These are phyloP conservation scores for Rotaria sp. DNA, from an alignment of 2,888 invertebrate species.

Conservation along the genomic window DNA sequence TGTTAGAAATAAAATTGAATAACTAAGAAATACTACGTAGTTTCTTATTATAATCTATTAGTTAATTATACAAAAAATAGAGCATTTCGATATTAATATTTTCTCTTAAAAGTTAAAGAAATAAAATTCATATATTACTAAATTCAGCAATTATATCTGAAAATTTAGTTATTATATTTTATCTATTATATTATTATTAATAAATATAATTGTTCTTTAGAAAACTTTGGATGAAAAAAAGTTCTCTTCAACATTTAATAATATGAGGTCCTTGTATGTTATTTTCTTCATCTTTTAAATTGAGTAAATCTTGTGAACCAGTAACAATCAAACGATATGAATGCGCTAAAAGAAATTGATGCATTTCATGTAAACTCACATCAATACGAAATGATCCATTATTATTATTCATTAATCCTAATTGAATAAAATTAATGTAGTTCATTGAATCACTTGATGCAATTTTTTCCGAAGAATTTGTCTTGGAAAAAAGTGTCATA, in stretches of 20 bases:
- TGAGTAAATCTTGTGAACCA: neutral
- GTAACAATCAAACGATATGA: constrained; percentile 23
- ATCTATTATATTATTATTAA: neutral
- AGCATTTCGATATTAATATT: no score
- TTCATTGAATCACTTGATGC: neutral
- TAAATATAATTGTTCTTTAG: neutral
- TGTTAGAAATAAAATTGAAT: no score
- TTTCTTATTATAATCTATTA: no score
- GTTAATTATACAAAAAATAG: no score
- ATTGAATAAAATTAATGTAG: constrained; percentile 21
- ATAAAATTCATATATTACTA: no score
- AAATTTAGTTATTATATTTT: neutral
- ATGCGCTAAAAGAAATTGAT: neutral
- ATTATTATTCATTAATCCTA: neutral
- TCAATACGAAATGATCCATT: constrained; percentile 5
- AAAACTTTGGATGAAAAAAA: neutral
- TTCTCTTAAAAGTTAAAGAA: no score
- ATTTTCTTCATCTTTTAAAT: neutral
- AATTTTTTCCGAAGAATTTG: neutral
- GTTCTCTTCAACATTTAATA: neutral
- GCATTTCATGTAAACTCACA: neutral
- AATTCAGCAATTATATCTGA: no score
- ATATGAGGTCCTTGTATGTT: constrained; percentile 14
- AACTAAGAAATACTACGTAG: no score
- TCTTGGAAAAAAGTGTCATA: neutral